phyloP scores from a whole-genome alignment of 2,113 vertebrate species.

The Myrmecophaga tridactyla region DNA sequence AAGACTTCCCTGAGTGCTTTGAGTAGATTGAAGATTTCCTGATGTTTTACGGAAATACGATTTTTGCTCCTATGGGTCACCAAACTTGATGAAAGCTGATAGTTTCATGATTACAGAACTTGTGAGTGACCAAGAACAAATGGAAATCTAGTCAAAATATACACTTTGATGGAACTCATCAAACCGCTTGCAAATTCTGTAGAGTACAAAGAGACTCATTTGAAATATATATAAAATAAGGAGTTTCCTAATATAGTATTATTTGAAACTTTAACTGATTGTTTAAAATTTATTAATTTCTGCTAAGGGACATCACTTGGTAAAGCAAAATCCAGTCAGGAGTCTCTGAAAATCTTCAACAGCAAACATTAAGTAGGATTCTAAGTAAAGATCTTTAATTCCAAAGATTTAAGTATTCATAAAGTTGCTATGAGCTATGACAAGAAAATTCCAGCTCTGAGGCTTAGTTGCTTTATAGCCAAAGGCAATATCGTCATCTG shows the following conservation, averaged over 20 bases:
- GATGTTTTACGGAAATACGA: background rate
- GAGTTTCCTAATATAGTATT: background rate
- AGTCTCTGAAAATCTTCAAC: background rate
- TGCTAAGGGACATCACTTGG: background rate
- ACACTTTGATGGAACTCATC: background rate
- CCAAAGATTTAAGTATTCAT: background rate
- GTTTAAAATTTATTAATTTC: background rate
- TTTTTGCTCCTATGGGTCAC: background rate
- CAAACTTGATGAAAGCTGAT: background rate
- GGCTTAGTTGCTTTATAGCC: background rate
- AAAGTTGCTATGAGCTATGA: background rate
- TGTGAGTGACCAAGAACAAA: background rate
- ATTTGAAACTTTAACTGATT: background rate
- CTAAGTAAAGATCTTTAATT: background rate
- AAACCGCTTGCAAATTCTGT: background rate
- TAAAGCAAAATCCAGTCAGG: background rate
- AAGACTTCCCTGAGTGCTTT: background rate
- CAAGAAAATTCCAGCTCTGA: background rate
- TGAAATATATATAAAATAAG: background rate
- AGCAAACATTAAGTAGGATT: background rate
- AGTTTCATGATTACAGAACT: background rate
- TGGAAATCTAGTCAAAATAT: background rate
- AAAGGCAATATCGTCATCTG: background rate
- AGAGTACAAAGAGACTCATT: background rate
- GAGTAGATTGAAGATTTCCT: background rate